Percentiles rank a stretch among this genome's conserved stretches.
Conservation (phyloP, 37 sponge, comb jelly and placozoan genomes). For the Hormiphora californensis region DNA sequence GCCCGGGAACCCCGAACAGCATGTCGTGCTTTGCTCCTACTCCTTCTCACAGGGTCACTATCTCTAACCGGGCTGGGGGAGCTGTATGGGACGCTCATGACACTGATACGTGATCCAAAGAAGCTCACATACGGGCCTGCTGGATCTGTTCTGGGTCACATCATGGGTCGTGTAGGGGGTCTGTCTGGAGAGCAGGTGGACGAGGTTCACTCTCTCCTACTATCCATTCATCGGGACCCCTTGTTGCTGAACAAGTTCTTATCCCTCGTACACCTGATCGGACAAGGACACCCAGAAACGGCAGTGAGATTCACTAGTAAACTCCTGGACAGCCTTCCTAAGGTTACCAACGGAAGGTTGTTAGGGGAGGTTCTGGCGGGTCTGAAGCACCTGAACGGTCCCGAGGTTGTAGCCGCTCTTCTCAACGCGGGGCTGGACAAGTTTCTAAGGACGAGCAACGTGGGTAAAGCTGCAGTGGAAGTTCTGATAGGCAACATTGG, state of each 20-base stretch:
- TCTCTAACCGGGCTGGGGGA: not conserved
- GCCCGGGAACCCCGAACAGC: not conserved
- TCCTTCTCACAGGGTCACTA: not conserved
- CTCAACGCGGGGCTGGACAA: constrained; percentile 30
- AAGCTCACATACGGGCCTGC: not conserved
- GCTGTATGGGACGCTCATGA: not conserved
- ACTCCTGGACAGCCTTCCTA: constrained; percentile 17
- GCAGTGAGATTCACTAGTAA: not conserved
- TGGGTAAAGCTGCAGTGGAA: not conserved
- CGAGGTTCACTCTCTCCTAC: not conserved
- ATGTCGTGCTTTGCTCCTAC: constrained; percentile 19
- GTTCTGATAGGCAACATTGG: not conserved
- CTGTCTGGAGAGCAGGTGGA: not conserved
- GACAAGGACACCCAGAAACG: constrained; percentile 26
- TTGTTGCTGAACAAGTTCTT: constrained; percentile 28
- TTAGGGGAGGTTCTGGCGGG: constrained; percentile 33
- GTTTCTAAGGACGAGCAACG: not conserved
- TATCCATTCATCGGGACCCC: not conserved
- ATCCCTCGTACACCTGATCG: not conserved
- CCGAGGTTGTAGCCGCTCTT: no score
- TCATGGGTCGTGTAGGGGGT: not conserved
- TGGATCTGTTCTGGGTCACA: not conserved
- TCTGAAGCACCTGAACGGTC: no score
- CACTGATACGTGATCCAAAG: not conserved
- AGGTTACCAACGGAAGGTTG: no score